Evolutionary conservation across 2,888 invertebrate genomes (phyloP).

Genomic region (Apoda limacodes): DNA sequence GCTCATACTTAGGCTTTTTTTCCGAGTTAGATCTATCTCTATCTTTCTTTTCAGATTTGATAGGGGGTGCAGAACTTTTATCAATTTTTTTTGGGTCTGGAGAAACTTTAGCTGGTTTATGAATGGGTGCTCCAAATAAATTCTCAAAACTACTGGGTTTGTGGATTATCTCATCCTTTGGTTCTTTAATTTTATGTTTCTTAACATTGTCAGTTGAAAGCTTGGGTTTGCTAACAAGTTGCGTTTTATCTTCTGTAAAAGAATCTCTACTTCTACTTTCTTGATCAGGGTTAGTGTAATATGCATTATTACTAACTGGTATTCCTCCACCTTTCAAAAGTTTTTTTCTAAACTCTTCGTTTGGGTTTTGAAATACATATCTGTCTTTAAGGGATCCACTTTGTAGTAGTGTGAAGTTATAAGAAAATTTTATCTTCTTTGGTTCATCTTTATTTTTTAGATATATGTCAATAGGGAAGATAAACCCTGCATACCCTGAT

Average conservation of each 20-base stretch:
- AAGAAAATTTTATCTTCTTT: conserved; percentile 83
- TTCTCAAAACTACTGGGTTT: conserved; percentile 79
- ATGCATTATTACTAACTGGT: conserved; percentile 53
- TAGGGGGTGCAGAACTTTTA: conserved; percentile 32
- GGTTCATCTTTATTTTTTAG: conserved; percentile 91
- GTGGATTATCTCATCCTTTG: conserved; percentile 65
- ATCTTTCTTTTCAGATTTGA: conserved; percentile 67
- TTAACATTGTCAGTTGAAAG: conserved; percentile 69
- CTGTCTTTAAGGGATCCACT: conserved; percentile 84
- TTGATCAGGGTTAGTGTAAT: conserved; percentile 61
- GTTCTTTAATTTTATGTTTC: conserved; percentile 71
- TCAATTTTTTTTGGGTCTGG: conserved; percentile 73
- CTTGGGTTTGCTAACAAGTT: conserved; percentile 79
- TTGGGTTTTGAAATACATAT: conserved; percentile 85
- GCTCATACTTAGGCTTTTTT: conserved; percentile 61
- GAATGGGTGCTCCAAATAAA: conserved; percentile 86
- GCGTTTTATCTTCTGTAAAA: conserved; percentile 66
- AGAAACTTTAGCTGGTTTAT: conserved; percentile 78
- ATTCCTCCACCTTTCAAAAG: conserved; percentile 88
- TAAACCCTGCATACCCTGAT: conserved; percentile 96
- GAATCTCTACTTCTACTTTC: conserved; percentile 70
- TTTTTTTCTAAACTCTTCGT: conserved; percentile 90
- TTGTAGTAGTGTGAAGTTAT: conserved; percentile 87
- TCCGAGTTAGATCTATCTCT: conserved; percentile 61
- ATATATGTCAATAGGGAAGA: conserved; percentile 89